These are phyloP conservation scores for Antennarius maculatus DNA, from an alignment of 2,797 vertebrate genomes.

Conservation along the genomic window DNA sequence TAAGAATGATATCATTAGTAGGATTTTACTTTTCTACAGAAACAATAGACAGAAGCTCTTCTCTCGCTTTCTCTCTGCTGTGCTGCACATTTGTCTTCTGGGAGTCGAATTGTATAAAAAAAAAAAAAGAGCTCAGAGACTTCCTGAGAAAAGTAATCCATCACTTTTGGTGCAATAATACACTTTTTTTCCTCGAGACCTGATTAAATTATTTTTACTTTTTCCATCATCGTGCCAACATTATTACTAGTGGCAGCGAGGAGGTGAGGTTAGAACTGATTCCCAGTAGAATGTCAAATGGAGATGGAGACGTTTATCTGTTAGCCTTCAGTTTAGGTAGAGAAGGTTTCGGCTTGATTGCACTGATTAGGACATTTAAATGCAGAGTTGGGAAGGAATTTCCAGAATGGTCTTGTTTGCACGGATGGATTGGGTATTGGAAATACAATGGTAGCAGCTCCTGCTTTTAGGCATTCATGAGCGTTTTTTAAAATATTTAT, in stretches of 20 bases:
- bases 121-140: not conserved
- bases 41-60: not conserved
- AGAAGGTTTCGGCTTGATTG: conserved; percentile 11
- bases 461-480: not conserved
- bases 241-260: conserved; percentile 6
- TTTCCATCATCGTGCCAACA: not conserved
- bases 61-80: not conserved
- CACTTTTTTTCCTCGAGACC: not conserved
- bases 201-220: not conserved
- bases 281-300: not conserved
- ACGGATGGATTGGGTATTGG: conserved; percentile 29
- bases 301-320: not conserved
- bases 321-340: not conserved
- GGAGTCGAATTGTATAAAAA: not conserved
- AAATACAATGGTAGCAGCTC: not conserved
- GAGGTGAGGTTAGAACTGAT: not conserved
- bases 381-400: conserved; percentile 19
- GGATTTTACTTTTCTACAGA: conserved; percentile 4
- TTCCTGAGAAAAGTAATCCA: not conserved
- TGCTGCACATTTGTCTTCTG: not conserved
- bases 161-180: not conserved
- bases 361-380: conserved; percentile 2
- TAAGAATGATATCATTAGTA: not conserved
- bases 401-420: conserved; percentile 29
- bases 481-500: not conserved